Evolutionary conservation across 1,140 invertebrate genomes (phyloP).

Genomic region (Polypedilum pembai): DNA sequence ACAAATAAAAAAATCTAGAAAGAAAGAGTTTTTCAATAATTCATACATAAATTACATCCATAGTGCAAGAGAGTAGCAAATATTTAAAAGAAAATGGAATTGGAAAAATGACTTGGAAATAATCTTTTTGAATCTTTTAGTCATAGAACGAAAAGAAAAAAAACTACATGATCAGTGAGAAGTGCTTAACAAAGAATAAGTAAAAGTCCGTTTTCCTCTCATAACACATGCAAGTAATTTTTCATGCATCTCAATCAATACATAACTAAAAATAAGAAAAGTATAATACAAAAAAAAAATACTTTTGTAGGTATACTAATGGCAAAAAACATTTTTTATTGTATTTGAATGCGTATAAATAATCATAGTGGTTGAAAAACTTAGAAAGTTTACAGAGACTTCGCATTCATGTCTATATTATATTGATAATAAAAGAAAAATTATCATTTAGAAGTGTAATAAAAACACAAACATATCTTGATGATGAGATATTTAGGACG

Average conservation of each 20-base stretch:
- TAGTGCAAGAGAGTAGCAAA: neutral
- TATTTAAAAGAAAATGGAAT: neutral
- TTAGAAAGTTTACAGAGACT: no score
- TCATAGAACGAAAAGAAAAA: neutral
- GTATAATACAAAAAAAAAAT: no score
- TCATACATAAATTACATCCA: neutral
- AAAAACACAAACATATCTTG: neutral
- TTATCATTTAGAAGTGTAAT: neutral
- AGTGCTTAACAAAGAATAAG: neutral
- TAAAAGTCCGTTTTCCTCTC: no score
- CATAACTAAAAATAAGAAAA: no score
- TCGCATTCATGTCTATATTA: no score
- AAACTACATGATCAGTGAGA: neutral
- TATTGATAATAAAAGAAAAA: neutral
- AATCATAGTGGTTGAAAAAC: no score
- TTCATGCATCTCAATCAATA: no score
- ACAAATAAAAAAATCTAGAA: neutral
- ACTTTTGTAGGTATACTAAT: no score
- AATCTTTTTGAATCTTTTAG: slow-evolving; percentile 5
- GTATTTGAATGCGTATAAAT: no score
- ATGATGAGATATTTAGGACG: neutral
- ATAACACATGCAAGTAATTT: no score
- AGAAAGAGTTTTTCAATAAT: neutral
- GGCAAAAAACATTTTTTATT: no score
- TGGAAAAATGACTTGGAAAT: slow-evolving; percentile 13